A percentile compares a stretch with the other conserved stretches of the same genome.
Evolutionary conservation across 2,797 vertebrate species (phyloP).

Genomic region (Enteromius thamalakanensis): DNA sequence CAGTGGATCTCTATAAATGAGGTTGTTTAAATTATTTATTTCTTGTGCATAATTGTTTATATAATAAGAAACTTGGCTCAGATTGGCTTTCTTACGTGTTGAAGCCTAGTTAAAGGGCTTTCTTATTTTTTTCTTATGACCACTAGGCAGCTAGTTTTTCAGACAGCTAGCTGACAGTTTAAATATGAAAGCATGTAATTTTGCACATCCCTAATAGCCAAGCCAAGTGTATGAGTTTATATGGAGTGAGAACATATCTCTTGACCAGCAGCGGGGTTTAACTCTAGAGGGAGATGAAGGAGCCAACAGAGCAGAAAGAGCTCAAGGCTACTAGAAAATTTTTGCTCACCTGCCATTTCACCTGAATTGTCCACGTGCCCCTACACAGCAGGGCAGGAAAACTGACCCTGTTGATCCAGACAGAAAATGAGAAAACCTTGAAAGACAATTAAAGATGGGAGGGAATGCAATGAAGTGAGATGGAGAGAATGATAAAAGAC

Average conservation of each 20-base stretch:
- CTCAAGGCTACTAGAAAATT: slow-evolving; percentile 63
- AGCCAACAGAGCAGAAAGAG: slow-evolving; percentile 58
- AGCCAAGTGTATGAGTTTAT: slow-evolving; percentile 61
- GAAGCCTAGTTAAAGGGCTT: background rate
- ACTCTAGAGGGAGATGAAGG: slow-evolving; percentile 56
- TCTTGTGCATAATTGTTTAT: background rate
- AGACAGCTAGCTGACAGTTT: background rate
- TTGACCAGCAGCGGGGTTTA: slow-evolving; percentile 25
- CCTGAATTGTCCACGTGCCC: slow-evolving; percentile 27
- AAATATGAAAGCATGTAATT: background rate
- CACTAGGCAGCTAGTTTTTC: background rate
- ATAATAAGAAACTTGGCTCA: background rate
- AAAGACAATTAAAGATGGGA: slow-evolving; percentile 57
- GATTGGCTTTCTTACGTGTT: background rate
- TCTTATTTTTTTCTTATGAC: too few species aligned
- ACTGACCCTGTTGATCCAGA: slow-evolving; percentile 57
- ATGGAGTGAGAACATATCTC: slow-evolving; percentile 30
- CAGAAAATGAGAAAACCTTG: slow-evolving; percentile 58
- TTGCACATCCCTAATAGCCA: background rate
- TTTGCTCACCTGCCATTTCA: slow-evolving; percentile 46
- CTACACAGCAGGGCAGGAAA: slow-evolving; percentile 48
- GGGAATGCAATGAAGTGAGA: slow-evolving; percentile 38
- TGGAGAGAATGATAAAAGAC: slow-evolving; percentile 27
- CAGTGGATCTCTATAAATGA: background rate
- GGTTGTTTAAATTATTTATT: background rate